These are phyloP conservation scores for Heteractis magnifica DNA, from an alignment of 92 coral and sea anemone genomes.

Conservation along the genomic window DNA sequence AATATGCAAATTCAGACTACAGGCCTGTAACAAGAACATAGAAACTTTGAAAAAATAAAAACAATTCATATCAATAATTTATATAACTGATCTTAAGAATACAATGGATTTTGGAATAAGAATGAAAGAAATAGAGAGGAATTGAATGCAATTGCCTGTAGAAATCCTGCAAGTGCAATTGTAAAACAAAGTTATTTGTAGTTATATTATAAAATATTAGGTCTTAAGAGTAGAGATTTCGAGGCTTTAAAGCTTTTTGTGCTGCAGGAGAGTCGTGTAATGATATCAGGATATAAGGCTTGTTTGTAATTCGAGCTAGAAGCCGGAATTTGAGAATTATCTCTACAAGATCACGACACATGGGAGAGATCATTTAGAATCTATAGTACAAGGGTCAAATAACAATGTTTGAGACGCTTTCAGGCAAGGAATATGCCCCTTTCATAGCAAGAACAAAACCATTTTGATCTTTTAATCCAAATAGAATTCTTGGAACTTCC, in stretches of 20 bases:
- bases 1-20: not conserved
- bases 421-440: not conserved
- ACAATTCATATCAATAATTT: not conserved
- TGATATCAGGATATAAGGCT: not conserved
- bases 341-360: not conserved
- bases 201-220: not conserved
- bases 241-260: not conserved
- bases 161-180: not conserved
- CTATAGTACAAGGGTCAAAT: not conserved
- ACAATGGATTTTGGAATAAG: not conserved
- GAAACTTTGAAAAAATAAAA: not conserved
- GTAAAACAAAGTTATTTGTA: not conserved
- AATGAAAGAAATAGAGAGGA: not conserved
- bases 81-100: not conserved
- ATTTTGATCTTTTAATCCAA: not conserved
- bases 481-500: not conserved
- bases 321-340: not conserved
- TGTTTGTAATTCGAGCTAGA: not conserved
- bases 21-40: not conserved
- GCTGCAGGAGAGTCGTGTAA: not conserved
- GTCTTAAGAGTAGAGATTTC: not conserved
- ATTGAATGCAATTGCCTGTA: not conserved
- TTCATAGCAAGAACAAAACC: not conserved
- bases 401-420: not conserved
- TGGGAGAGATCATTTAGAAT: not conserved